These are phyloP conservation scores for Epizoanthus illoricatus DNA, from an alignment of 92 coral and sea anemone species.

Conservation along the genomic window DNA sequence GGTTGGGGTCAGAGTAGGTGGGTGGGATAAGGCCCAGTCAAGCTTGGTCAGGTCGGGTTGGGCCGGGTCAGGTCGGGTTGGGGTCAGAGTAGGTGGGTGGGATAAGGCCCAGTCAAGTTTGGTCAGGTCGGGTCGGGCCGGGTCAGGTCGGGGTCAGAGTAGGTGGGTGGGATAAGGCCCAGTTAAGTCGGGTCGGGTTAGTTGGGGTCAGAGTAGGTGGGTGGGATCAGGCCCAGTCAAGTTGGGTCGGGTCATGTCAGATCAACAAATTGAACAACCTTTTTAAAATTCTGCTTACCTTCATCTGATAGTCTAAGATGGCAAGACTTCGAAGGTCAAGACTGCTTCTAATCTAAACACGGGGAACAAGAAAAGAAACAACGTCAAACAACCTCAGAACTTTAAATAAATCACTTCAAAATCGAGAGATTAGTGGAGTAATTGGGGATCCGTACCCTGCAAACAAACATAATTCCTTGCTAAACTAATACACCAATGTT, in stretches of 20 bases:
- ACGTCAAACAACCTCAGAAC: neutral
- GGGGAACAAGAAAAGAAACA: neutral
- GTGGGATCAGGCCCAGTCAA: neutral
- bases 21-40: no score
- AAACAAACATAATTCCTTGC: neutral
- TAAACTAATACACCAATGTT: neutral
- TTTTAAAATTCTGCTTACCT: conserved; percentile 31
- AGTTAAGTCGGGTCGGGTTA: neutral
- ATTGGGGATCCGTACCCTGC: neutral
- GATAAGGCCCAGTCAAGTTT: no score
- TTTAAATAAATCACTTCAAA: neutral
- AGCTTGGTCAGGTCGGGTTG: no score
- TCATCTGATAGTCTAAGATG: conserved; percentile 80
- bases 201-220: neutral
- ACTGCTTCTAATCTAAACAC: conserved; percentile 59
- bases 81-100: no score
- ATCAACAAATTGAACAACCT: neutral
- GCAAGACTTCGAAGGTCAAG: conserved; percentile 72
- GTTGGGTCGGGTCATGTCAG: neutral
- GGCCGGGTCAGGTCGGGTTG: no score
- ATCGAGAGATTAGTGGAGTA: neutral
- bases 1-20: no score
- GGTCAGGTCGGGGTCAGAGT: no score
- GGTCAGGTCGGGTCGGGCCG: neutral
- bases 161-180: no score